phyloP scores from a whole-genome alignment of 2,113 vertebrate species.

The Oreotrochilus melanogaster region DNA sequence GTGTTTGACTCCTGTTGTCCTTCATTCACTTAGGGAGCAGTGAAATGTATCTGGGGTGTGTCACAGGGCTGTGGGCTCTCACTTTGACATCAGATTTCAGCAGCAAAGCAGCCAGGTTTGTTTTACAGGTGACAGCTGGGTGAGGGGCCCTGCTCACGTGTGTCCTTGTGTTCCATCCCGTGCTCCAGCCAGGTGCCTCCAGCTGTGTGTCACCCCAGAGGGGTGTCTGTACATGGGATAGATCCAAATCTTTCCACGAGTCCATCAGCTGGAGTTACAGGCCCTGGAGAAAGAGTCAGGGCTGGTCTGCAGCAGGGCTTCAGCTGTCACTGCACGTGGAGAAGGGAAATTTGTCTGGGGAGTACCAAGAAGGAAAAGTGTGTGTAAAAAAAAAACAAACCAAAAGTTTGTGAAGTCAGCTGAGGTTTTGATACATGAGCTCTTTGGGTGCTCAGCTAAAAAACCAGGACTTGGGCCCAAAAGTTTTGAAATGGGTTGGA shows the following conservation, averaged over 20 bases:
- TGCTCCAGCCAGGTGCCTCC: neutral
- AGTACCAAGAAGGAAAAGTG: neutral
- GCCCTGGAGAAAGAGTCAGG: neutral
- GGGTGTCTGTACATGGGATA: neutral
- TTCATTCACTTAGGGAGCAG: neutral
- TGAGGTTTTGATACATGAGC: neutral
- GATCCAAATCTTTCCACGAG: neutral
- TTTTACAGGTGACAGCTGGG: neutral
- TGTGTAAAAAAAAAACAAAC: neutral
- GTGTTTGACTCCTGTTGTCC: neutral
- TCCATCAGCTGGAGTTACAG: neutral
- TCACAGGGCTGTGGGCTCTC: neutral
- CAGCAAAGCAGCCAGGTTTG: neutral
- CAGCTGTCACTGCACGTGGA: neutral
- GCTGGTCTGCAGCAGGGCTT: neutral
- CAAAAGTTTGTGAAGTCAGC: neutral
- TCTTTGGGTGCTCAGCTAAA: neutral
- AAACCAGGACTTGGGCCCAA: neutral
- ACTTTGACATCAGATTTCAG: neutral
- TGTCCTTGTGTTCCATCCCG: neutral
- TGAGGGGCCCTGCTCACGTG: neutral
- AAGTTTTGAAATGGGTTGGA: neutral
- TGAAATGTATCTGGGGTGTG: neutral
- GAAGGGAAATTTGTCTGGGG: neutral
- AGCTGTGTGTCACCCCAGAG: accelerated